phyloP scores from a whole-genome alignment of 1,140 invertebrate species.

The Dendrolimus punctatus region DNA sequence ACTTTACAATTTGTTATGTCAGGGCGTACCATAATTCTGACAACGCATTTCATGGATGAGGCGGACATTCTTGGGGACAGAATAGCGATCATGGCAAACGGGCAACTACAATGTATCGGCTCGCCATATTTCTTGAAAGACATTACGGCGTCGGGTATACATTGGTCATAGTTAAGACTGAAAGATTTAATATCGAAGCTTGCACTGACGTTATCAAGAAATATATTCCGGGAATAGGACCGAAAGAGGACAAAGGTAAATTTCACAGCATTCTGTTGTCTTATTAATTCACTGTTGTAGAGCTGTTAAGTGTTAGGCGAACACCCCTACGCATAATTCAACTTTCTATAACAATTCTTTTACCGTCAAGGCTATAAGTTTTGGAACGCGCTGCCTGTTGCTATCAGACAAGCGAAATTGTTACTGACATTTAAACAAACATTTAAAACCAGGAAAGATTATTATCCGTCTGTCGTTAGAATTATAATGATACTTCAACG shows the following conservation, averaged over 20 bases:
- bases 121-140: conserved; percentile 73
- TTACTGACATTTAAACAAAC: too few species aligned
- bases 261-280: background rate
- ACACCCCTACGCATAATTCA: too few species aligned
- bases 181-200: conserved; percentile 29
- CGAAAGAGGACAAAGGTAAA: conserved; percentile 50
- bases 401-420: too few species aligned
- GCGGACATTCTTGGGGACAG: conserved; percentile 95
- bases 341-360: too few species aligned
- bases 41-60: conserved; percentile 99
- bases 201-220: conserved; percentile 41
- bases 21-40: conserved; percentile 88
- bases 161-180: conserved; percentile 69
- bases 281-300: too few species aligned
- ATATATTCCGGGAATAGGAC: conserved; percentile 36
- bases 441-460: too few species aligned
- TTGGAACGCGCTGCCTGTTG: too few species aligned
- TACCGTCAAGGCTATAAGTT: too few species aligned
- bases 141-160: conserved; percentile 88
- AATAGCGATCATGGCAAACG: conserved; percentile 92
- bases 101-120: conserved; percentile 80
- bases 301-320: too few species aligned
- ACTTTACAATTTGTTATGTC: background rate
- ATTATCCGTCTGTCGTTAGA: too few species aligned
- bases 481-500: too few species aligned